These are phyloP conservation scores for Polyploca ridens DNA, from an alignment of 2,888 invertebrate species.

Conservation along the genomic window DNA sequence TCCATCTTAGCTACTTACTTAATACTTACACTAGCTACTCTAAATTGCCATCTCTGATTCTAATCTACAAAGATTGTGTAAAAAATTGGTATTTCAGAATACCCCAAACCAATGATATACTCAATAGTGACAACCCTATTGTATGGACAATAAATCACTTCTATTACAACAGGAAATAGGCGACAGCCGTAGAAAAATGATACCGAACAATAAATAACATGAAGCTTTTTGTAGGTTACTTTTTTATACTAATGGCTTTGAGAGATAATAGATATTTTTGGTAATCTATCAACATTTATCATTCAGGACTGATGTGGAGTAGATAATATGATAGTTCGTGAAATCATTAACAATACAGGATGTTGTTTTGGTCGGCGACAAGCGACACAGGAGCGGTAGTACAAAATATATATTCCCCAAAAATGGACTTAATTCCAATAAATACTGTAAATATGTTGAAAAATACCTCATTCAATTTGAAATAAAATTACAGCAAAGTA, in stretches of 20 bases:
- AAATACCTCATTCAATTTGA: no score
- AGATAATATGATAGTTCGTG: conserved; percentile 1
- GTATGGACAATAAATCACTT: conserved; percentile 3
- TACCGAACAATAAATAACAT: conserved; percentile 8
- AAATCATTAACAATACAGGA: neutral
- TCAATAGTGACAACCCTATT: conserved; percentile 10
- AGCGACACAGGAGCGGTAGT: no score
- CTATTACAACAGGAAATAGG: conserved; percentile 6
- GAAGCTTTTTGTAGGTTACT: neutral
- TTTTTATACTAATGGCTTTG: conserved; percentile 13
- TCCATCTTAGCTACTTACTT: no score
- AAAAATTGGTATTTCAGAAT: neutral
- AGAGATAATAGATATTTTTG: conserved; percentile 11
- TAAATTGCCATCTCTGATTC: neutral
- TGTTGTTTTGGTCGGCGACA: no score
- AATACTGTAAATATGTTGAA: no score
- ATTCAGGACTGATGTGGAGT: neutral
- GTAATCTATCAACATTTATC: conserved; percentile 13
- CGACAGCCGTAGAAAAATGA: conserved; percentile 13
- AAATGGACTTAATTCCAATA: no score
- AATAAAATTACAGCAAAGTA: no score
- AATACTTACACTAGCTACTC: no score
- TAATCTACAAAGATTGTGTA: neutral
- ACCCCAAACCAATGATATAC: neutral
- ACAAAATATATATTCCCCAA: no score